Percentiles rank a stretch among this genome's conserved stretches.
These are phyloP conservation scores for Brachypodius melanocephalos DNA, from an alignment of 2,113 vertebrate species.

Conservation along the genomic window DNA sequence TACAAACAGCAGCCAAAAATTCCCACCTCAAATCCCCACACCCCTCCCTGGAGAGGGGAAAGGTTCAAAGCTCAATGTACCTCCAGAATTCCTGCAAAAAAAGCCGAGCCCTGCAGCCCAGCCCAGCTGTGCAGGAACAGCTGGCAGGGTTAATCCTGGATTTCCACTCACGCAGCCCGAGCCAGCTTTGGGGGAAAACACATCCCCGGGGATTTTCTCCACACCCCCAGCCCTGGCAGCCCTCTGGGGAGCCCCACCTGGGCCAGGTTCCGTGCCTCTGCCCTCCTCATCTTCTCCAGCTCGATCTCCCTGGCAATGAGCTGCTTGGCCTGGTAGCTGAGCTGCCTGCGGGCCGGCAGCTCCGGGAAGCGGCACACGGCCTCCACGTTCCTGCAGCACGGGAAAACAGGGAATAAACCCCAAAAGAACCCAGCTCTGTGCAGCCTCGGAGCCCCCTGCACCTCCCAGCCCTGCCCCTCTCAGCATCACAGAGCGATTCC, in stretches of 20 bases:
- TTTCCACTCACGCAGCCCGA: neutral
- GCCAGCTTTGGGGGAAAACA: neutral
- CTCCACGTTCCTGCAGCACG: constrained; percentile 79
- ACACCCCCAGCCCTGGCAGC: accelerated
- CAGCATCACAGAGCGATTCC: accelerated
- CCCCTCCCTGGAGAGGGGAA: neutral
- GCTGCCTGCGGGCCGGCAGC: constrained; percentile 82
- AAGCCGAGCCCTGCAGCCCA: neutral
- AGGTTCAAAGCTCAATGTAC: neutral
- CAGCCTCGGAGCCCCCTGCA: neutral
- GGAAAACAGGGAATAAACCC: accelerated
- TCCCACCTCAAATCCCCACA: neutral
- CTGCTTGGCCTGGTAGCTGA: constrained; percentile 95
- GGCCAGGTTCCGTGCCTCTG: constrained; percentile 74
- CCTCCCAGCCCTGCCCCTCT: neutral
- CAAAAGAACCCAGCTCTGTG: accelerated
- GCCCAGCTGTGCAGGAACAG: neutral
- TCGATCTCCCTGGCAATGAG: constrained; percentile 92
- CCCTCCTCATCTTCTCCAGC: constrained; percentile 91
- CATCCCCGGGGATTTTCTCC: accelerated
- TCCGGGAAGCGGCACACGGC: constrained; percentile 84
- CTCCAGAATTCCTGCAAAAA: neutral
- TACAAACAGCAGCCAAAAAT: neutral
- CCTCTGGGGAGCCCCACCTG: neutral
- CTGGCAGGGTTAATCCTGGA: neutral